These are phyloP conservation scores for Leuciscus waleckii DNA, from an alignment of 2,797 vertebrate genomes.

Conservation along the genomic window DNA sequence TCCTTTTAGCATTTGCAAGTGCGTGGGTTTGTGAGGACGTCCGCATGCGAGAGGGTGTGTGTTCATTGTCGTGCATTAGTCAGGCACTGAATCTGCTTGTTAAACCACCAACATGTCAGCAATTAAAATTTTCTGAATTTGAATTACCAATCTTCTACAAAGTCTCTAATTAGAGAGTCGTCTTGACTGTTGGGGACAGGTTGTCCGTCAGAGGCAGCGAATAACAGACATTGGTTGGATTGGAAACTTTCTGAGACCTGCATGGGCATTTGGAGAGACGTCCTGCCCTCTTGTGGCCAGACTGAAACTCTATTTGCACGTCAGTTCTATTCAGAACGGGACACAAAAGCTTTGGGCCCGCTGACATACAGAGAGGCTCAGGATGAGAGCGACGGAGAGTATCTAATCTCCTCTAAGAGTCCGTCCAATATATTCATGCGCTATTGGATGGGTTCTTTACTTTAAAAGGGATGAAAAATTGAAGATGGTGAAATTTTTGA, in stretches of 20 bases:
- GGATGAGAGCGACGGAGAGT: constrained; percentile 12
- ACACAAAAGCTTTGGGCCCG: constrained; percentile 2
- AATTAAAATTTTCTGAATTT: constrained; percentile 66
- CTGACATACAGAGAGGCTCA: constrained; percentile 61
- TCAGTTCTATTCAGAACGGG: background rate
- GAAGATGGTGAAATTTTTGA: constrained; percentile 3
- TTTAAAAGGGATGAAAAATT: constrained; percentile 30
- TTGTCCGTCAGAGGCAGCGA: constrained; percentile 51
- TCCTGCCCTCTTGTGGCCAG: constrained; percentile 69
- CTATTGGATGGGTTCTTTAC: constrained; percentile 22
- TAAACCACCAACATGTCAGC: constrained; percentile 51
- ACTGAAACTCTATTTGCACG: background rate
- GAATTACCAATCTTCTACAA: constrained; percentile 61
- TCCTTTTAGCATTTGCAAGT: constrained; percentile 15
- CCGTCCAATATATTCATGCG: background rate
- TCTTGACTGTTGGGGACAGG: constrained; percentile 62
- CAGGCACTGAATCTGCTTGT: constrained; percentile 44
- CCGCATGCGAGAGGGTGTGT: background rate
- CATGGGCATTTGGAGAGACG: constrained; percentile 52
- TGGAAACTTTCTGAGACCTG: constrained; percentile 44
- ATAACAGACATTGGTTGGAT: constrained; percentile 53
- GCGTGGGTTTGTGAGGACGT: background rate
- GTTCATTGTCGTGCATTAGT: constrained; percentile 25
- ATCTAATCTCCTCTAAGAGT: constrained; percentile 23
- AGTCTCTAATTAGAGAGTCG: constrained; percentile 64